These are phyloP conservation scores for Tamias sibiricus DNA, from an alignment of 2,113 vertebrate species.

Conservation along the genomic window DNA sequence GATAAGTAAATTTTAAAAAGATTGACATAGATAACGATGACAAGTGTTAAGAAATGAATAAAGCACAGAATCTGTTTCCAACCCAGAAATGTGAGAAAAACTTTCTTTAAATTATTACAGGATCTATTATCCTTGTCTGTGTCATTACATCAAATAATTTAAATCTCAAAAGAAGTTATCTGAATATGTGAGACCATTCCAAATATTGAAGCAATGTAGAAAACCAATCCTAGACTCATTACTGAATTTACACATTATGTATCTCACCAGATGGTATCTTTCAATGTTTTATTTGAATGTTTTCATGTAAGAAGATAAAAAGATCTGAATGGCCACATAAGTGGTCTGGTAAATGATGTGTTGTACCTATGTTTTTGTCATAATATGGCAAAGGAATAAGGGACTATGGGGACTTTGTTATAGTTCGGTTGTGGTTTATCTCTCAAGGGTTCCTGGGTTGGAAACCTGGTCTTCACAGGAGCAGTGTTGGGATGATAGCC, in stretches of 20 bases:
- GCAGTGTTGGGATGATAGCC: no score
- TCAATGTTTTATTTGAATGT: not conserved
- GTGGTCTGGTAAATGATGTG: not conserved
- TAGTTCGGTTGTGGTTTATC: not conserved
- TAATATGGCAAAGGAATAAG: not conserved
- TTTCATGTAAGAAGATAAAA: not conserved
- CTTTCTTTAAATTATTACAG: not conserved
- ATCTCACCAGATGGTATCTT: not conserved
- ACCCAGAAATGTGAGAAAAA: not conserved
- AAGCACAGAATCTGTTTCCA: not conserved
- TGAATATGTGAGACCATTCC: not conserved
- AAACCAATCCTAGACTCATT: not conserved
- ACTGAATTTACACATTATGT: not conserved
- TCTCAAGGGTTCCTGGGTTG: not conserved
- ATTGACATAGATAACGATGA: not conserved
- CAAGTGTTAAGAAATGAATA: not conserved
- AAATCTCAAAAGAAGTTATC: not conserved
- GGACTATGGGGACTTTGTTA: no score
- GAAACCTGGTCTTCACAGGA: rapidly evolving
- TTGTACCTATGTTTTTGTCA: not conserved
- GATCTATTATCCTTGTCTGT: not conserved
- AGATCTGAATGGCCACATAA: rapidly evolving
- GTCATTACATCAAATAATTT: not conserved
- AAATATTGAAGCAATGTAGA: not conserved
- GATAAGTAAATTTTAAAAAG: no score